A percentile compares a stretch with the other conserved stretches of the same genome.
These are phyloP conservation scores for Drosophila watanabei DNA, from an alignment of 1,140 invertebrate species.

Conservation along the genomic window DNA sequence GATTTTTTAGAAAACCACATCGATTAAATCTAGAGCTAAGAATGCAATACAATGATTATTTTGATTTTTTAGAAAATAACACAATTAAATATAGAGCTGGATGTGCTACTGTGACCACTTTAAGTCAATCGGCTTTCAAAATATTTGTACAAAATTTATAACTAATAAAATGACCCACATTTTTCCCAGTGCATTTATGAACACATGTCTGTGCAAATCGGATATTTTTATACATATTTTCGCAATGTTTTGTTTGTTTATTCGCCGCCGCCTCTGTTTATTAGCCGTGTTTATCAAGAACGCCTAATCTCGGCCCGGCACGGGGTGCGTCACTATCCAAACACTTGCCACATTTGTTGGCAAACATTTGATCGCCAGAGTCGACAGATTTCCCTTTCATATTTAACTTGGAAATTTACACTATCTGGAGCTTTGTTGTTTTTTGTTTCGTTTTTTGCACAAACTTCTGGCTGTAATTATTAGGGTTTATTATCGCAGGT, in stretches of 20 bases:
- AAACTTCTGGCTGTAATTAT: conserved; percentile 1
- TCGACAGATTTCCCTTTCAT: conserved; percentile 40
- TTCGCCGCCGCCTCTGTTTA: conserved; percentile 23
- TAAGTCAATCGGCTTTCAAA: neutral
- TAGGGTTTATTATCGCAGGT: neutral
- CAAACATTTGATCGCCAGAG: conserved; percentile 21
- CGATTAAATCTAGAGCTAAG: no score
- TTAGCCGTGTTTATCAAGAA: conserved; percentile 45
- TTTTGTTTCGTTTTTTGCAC: no score
- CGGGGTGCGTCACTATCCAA: conserved; percentile 31
- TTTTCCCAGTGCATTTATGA: conserved; percentile 1
- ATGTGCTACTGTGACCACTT: no score
- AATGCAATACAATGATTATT: no score
- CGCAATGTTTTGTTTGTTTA: conserved; percentile 74
- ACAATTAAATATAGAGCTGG: no score
- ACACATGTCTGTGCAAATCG: conserved; percentile 20
- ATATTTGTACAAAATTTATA: neutral
- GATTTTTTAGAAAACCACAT: no score
- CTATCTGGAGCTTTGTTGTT: neutral
- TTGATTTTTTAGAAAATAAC: no score
- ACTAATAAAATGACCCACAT: neutral
- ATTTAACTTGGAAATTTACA: conserved; percentile 5
- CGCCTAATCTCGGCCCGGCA: conserved; percentile 23
- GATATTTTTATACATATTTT: conserved; percentile 36
- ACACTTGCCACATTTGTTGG: conserved; percentile 14